Evolutionary conservation across 2,797 vertebrate genomes (phyloP), one percentile per base, ranked within the genome.

Genomic region (Microtus californicus): DNA sequence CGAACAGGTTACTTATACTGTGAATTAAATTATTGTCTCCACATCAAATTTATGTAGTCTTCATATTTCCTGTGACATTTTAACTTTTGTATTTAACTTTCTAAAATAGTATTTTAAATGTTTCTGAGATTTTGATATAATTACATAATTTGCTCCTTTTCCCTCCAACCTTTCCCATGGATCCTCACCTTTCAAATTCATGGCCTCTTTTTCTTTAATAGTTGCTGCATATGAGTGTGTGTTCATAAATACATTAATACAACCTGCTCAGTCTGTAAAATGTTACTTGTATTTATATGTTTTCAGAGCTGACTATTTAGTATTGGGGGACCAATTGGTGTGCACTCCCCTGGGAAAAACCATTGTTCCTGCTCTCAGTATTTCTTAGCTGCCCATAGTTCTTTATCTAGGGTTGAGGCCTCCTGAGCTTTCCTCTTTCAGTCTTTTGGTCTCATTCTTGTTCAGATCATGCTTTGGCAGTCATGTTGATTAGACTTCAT

Each of bases 21-120:
- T 85, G 27, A 81, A 77, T 77, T 85, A 67, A 95, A 93, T 48
- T 93, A 88, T 27, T 92, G 40, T 27, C 1, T 86, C 25, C 56
- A 88, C 31, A 29, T 96, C 56, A 96, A 95, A 91, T 67, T 56
- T 59, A 74, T 43, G 71, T 67, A 80, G 11, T 14, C n/a, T 51
- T 88, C 80, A 43, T 83, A 61, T 78, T 91, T 95, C 76, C 91
- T 88, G 23, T 74, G 54, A 9, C n/a, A 92, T 86, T 95, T 95
- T 67, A 87, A 23, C 8, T 65, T 81, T 90, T 97, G 25, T 27
- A 56, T 54, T 87, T 85, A 67, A 67, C 12, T 67, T 51, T 85
- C n/a, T 48, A 9, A 85, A 85, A n/a, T 43, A 6, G 3, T 34
- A 11, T 67, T 25, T 85, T n/a, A n/a, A 74, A 74, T 2, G 5